Conservation (phyloP, 2,113 vertebrate species). For the Corydoras maculifer region DNA sequence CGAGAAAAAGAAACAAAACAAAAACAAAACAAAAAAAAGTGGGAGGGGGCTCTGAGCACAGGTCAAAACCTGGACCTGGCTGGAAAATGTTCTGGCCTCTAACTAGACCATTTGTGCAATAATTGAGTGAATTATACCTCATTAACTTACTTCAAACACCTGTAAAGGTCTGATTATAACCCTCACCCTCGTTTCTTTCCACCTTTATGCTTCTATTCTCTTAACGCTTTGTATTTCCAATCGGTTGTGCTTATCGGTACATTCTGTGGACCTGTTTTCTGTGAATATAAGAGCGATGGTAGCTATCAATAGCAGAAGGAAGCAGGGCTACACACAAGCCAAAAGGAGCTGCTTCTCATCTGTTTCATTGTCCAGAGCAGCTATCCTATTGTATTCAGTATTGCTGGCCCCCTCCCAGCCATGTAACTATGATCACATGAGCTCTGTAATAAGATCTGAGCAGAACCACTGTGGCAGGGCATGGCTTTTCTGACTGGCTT, state of each 20-base stretch:
- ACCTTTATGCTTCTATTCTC: slow-evolving; percentile 13
- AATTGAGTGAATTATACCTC: slow-evolving; percentile 26
- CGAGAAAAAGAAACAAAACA: slow-evolving; percentile 38
- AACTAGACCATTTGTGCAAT: slow-evolving; percentile 50
- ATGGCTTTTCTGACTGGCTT: slow-evolving; percentile 36
- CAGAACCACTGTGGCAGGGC: slow-evolving; percentile 42
- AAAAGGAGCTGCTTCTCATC: slow-evolving; percentile 23
- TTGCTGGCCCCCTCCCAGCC: slow-evolving; percentile 37
- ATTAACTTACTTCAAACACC: slow-evolving; percentile 23
- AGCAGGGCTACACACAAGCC: slow-evolving; percentile 23
- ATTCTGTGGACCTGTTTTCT: slow-evolving; percentile 12
- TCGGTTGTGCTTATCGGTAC: slow-evolving; percentile 5
- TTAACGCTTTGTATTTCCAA: slow-evolving; percentile 1
- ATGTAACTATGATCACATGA: slow-evolving; percentile 37
- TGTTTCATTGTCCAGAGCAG: slow-evolving; percentile 19
- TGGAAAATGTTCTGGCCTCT: slow-evolving; percentile 33
- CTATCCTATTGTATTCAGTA: background rate
- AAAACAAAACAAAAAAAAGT: slow-evolving; percentile 19
- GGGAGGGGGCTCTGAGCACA: slow-evolving; percentile 47
- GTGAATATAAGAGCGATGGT: background rate
- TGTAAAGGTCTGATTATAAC: slow-evolving; percentile 30
- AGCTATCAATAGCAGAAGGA: slow-evolving; percentile 28
- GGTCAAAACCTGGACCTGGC: slow-evolving; percentile 34
- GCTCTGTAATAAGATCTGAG: slow-evolving; percentile 43
- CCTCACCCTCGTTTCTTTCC: slow-evolving; percentile 6